Percentiles rank a stretch among this genome's conserved stretches.
phyloP scores from a whole-genome alignment of 2,113 vertebrate species.

The Todiramphus saurophagus region DNA sequence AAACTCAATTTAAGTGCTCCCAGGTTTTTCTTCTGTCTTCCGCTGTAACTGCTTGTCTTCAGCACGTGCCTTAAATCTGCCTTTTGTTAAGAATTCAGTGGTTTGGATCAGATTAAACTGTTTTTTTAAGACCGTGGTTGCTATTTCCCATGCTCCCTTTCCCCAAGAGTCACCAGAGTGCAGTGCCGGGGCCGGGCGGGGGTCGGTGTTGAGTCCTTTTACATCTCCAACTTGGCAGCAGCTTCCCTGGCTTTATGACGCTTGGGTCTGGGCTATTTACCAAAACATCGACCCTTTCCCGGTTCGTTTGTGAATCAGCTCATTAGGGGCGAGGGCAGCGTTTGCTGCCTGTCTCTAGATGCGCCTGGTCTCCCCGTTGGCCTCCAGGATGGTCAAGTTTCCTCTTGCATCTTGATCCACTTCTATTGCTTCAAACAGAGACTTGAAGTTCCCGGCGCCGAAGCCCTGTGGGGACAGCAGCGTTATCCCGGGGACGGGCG shows the following conservation, averaged over 20 bases:
- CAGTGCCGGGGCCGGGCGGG: neutral
- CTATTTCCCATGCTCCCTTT: neutral
- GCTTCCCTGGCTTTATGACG: neutral
- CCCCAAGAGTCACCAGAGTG: neutral
- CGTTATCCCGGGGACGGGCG: accelerated
- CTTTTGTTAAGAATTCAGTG: neutral
- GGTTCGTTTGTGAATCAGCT: neutral
- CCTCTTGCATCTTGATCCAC: slow-evolving; percentile 87
- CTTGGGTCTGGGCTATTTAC: neutral
- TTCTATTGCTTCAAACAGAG: slow-evolving; percentile 94
- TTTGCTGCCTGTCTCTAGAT: neutral
- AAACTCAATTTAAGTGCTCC: neutral
- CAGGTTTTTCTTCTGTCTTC: neutral
- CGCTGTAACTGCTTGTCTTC: neutral
- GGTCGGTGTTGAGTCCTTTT: neutral
- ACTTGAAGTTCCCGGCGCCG: slow-evolving; percentile 96
- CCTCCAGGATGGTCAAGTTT: slow-evolving; percentile 85
- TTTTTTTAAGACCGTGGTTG: neutral
- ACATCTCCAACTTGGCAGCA: neutral
- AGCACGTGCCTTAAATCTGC: neutral
- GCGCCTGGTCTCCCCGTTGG: slow-evolving; percentile 68
- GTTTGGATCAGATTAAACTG: neutral
- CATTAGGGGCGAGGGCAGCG: accelerated
- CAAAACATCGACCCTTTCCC: neutral
- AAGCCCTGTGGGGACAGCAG: slow-evolving; percentile 80